Conservation (phyloP, 2,113 vertebrate species). For the Microcebus tavaratra region DNA sequence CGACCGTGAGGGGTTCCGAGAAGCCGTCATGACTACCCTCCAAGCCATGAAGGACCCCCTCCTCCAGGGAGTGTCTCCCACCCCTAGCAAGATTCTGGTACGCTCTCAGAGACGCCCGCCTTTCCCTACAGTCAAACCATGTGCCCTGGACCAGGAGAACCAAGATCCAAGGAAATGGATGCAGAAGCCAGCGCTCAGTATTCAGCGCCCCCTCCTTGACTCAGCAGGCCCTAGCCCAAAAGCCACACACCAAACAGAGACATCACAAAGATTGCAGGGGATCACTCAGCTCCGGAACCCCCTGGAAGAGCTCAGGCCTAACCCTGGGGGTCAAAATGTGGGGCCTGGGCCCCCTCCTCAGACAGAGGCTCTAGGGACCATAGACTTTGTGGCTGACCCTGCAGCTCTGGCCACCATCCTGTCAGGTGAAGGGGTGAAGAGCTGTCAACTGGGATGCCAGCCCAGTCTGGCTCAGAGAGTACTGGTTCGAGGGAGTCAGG, state of each 20-base stretch:
- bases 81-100: constrained; percentile 80
- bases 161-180: constrained; percentile 67
- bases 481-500: constrained; percentile 68
- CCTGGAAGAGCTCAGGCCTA: constrained; percentile 70
- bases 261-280: constrained; percentile 36
- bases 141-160: constrained; percentile 67
- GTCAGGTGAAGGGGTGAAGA: constrained; percentile 77
- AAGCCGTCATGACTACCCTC: constrained; percentile 58
- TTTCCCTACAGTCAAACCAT: constrained; percentile 7
- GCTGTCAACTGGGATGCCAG: constrained; percentile 56
- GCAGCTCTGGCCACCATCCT: constrained; percentile 81
- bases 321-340: constrained; percentile 32
- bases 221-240: constrained; percentile 12
- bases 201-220: not conserved
- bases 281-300: constrained; percentile 56
- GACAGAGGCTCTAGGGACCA: constrained; percentile 61
- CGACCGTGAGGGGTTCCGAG: too few relatives aligned
- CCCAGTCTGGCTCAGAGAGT: constrained; percentile 80
- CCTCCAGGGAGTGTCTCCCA: constrained; percentile 38
- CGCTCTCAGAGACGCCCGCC: constrained; percentile 57
- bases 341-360: not conserved
- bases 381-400: constrained; percentile 81
- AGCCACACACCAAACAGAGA: not conserved
- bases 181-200: constrained; percentile 19
- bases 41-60: constrained; percentile 37